A percentile compares a stretch with the other conserved stretches of the same genome.
Evolutionary conservation across 2,888 invertebrate genomes (phyloP).

Genomic region (Drosophila niveifrons): DNA sequence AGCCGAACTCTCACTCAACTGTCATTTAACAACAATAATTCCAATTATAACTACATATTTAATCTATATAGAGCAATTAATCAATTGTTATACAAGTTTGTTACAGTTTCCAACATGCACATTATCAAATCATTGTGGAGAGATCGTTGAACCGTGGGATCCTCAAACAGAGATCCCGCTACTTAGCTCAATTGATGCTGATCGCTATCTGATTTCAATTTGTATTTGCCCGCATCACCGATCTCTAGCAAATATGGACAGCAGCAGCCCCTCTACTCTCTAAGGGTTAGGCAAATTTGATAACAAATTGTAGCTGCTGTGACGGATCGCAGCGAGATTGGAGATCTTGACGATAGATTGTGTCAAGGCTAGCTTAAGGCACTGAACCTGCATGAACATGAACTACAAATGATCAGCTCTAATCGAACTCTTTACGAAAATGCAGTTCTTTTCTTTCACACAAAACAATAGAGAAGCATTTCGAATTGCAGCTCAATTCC

Average conservation of each 20-base stretch:
- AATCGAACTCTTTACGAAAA: neutral
- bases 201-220: conserved; percentile 70
- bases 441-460: neutral
- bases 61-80: conserved; percentile 37
- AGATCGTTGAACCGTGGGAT: conserved; percentile 60
- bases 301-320: conserved; percentile 39
- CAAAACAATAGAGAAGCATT: neutral
- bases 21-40: neutral
- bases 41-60: conserved; percentile 53
- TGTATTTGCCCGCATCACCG: conserved; percentile 58
- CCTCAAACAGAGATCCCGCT: conserved; percentile 45
- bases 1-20: neutral
- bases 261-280: neutral
- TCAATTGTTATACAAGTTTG: conserved; percentile 54
- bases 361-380: conserved; percentile 3
- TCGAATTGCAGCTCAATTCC: conserved; percentile 1
- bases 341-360: conserved; percentile 4
- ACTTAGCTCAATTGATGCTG: conserved; percentile 57
- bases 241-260: neutral
- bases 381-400: conserved; percentile 6
- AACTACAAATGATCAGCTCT: conserved; percentile 1
- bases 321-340: conserved; percentile 38
- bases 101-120: conserved; percentile 70
- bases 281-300: conserved; percentile 44
- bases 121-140: conserved; percentile 67